These are phyloP conservation scores for Beaufortia kweichowensis DNA, from an alignment of 2,113 vertebrate genomes.

Conservation along the genomic window DNA sequence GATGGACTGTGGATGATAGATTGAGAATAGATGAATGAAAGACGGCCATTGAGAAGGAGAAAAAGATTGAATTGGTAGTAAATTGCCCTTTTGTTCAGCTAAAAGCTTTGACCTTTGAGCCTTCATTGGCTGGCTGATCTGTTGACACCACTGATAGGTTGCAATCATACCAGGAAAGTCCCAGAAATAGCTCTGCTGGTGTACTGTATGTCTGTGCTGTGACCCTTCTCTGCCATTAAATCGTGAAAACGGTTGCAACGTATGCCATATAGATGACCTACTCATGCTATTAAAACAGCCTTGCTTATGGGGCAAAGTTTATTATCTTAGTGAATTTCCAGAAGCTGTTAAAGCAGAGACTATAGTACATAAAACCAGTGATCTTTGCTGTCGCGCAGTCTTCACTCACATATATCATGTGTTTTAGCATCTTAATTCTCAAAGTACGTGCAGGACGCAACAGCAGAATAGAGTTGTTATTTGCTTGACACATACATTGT, in stretches of 20 bases:
- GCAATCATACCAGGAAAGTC: slow-evolving; percentile 58
- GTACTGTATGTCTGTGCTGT: slow-evolving; percentile 17
- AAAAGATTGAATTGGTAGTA: slow-evolving; percentile 56
- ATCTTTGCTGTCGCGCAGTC: neutral
- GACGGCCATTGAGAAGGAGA: slow-evolving; percentile 15
- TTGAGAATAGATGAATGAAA: slow-evolving; percentile 29
- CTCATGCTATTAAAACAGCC: slow-evolving; percentile 1
- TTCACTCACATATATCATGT: neutral
- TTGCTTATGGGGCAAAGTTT: neutral
- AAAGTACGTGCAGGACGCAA: neutral
- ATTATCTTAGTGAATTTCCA: neutral
- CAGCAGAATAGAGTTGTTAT: neutral
- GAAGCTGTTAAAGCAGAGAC: slow-evolving; percentile 10
- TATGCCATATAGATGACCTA: neutral
- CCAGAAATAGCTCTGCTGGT: slow-evolving; percentile 55
- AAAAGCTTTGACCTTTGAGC: slow-evolving; percentile 67
- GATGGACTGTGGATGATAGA: slow-evolving; percentile 28
- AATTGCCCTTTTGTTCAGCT: slow-evolving; percentile 44
- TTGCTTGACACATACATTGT: neutral
- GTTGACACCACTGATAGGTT: slow-evolving; percentile 59
- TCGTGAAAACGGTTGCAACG: neutral
- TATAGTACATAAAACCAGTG: neutral
- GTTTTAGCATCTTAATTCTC: neutral
- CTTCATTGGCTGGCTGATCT: slow-evolving; percentile 64
- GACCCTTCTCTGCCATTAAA: slow-evolving; percentile 10